These are phyloP conservation scores for Lota lota DNA, from an alignment of 2,113 vertebrate genomes.

Conservation along the genomic window DNA sequence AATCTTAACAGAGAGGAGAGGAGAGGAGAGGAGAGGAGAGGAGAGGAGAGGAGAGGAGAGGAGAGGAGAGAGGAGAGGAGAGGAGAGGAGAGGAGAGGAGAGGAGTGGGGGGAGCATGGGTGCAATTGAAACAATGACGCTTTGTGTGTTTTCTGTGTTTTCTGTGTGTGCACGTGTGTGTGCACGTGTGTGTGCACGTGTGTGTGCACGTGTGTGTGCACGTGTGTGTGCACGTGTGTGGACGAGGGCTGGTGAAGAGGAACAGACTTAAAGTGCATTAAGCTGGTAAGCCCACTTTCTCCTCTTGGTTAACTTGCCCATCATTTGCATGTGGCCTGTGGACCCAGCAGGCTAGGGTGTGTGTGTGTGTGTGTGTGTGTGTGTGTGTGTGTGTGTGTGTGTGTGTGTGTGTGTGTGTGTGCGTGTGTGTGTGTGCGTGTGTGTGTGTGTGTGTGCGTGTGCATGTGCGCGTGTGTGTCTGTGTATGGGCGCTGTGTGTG, in stretches of 20 bases:
- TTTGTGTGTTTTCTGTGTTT: slow-evolving; percentile 16
- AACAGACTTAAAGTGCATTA: slow-evolving; percentile 58
- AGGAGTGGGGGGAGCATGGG: neutral
- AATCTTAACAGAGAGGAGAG: too few species aligned
- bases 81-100: neutral
- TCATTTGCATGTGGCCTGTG: slow-evolving; percentile 64
- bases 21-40: too few species aligned
- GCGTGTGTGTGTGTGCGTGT: slow-evolving; percentile 14
- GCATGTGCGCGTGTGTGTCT: slow-evolving; percentile 2
- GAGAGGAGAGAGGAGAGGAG: neutral
- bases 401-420: slow-evolving; percentile 2
- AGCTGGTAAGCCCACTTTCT: slow-evolving; percentile 58
- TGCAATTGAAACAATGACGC: slow-evolving; percentile 16
- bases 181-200: neutral
- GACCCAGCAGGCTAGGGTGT: slow-evolving; percentile 16
- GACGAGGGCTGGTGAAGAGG: slow-evolving; percentile 8
- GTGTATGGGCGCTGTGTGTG: neutral
- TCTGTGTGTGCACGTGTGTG: neutral
- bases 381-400: slow-evolving; percentile 17
- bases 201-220: neutral
- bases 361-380: slow-evolving; percentile 16
- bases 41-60: too few species aligned
- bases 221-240: neutral
- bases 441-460: slow-evolving; percentile 16
- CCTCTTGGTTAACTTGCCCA: slow-evolving; percentile 54